Evolutionary conservation across 2,888 invertebrate species (phyloP), one percentile per base, ranked within the genome.

Genomic region (Cynaeus angustus): DNA sequence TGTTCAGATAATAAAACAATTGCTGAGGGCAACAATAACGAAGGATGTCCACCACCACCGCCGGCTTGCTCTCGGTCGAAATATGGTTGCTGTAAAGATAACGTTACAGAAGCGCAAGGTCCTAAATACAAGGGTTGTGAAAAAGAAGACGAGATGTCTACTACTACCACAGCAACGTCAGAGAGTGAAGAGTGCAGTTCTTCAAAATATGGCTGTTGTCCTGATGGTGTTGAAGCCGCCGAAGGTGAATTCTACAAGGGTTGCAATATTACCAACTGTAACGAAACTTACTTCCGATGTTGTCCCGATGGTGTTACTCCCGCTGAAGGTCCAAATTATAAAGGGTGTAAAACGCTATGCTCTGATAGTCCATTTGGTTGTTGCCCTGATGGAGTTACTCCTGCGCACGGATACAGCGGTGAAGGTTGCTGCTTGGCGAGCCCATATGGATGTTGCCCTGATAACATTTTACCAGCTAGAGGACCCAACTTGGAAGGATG

Each of bases 21-120:
- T 6, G 92, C 97, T 0, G 89, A 91, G 81, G 96, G 97, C 52
- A 94, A 94, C 76, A 90, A 94, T 74, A 88, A 90, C 73, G 93
- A 95, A 81, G 97, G 95, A 9, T 99, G 98, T 81, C 92, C 92
- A 61, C 86, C 86, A 74, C 86, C 82, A 9, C 89, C 89, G 7
- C 90, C 90, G 1, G 82, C 86, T 43, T 91, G 91, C 82, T 83
- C 85, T 52, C 83, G 86, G 70, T 88, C 91, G 3, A 85, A 88
- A 89, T 95, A 90, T 80, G 96, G 96, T 2, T 97, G 97, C 81
- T 97, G 97, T 79, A 90, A 92, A 5, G 95, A 97, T 83, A 91
- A 90, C 53, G 88, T 88, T 67, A 93, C 92, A 0, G 83, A 88
- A 30, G 96, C 96, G 48, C 77, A 75, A 66, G 82, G 73, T 72